Evolutionary conservation across 2,888 invertebrate species (phyloP).

Genomic region (Xanthorhoe designata): DNA sequence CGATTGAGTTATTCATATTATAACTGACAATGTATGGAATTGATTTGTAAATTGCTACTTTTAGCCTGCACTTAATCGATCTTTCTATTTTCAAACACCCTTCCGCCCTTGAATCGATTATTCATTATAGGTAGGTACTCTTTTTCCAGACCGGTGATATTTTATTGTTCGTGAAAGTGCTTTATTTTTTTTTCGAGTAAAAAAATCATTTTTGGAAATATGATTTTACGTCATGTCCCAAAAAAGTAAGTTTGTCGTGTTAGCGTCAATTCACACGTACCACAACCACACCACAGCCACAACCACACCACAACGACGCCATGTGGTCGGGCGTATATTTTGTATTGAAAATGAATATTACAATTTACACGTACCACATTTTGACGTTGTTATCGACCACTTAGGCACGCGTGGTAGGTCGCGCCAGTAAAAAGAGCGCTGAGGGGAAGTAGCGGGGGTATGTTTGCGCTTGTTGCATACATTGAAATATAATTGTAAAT

Average conservation of each 20-base stretch:
- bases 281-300: too few relatives aligned
- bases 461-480: too few relatives aligned
- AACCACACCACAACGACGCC: too few relatives aligned
- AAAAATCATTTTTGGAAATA: background rate
- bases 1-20: background rate
- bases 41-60: conserved; percentile 11
- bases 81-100: conserved; percentile 13
- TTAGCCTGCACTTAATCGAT: conserved; percentile 27
- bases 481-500: too few relatives aligned
- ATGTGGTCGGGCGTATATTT: too few relatives aligned
- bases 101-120: conserved; percentile 42
- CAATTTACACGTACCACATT: too few relatives aligned
- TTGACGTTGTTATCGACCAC: too few relatives aligned
- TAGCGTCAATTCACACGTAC: too few relatives aligned
- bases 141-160: conserved; percentile 1
- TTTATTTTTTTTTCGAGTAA: background rate
- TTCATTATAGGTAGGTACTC: conserved; percentile 20
- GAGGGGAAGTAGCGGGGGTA: too few relatives aligned
- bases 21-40: background rate
- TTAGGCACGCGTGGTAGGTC: too few relatives aligned
- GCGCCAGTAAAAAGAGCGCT: too few relatives aligned
- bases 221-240: background rate
- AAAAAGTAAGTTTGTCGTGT: background rate
- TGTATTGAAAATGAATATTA: too few relatives aligned
- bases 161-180: conserved; percentile 6